Evolutionary conservation across 2,797 vertebrate genomes (phyloP), one percentile per base, ranked within the genome.

Genomic region (Falco cherrug): DNA sequence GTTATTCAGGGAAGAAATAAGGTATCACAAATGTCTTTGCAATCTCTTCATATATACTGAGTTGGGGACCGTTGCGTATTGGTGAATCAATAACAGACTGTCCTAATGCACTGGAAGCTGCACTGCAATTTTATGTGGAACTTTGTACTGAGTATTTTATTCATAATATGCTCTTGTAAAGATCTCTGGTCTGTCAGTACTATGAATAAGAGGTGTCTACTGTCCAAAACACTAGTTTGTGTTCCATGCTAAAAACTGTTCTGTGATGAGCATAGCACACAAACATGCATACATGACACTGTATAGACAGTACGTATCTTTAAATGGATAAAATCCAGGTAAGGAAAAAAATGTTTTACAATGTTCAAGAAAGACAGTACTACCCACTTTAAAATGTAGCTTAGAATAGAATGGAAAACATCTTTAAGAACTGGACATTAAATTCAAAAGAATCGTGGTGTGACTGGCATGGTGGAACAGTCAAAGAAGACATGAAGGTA

Each of bases 61-160:
- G 19, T 13, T 89, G 21, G 24, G 71, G 48, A 78, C 18, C 84
- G 61, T 57, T 60, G 11, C 37, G 9, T 76, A 50, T 14, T 10
- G 11, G 13, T 43, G 54, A 89, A 91, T 47, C 19, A 11, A 29
- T 33, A 84, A 54, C 15, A 54, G 39, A 50, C 19, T 51, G 29
- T 41, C 50, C 70, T 53, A 69, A 61, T 22, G 50, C 64, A 87
- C 43, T 74, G n/a, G 45, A 74, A 84, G 31, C 22, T 71, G 25
- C 45, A 20, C 24, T 1, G 2, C 61, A 77, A 87, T 80, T 77
- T 89, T 81, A 87, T 43, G 68, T 57, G 80, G 69, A 87, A 39
- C 15, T 68, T 60, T 74, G 37, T 93, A 48, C n/a, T 75, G 60
- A 93, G 68, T 80, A 90, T 83, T 96, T 95, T 93, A 87, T 91